Base-by-base conservation (phyloP, 2,888 invertebrate genomes). In the Iphiclides podalirius region DNA sequence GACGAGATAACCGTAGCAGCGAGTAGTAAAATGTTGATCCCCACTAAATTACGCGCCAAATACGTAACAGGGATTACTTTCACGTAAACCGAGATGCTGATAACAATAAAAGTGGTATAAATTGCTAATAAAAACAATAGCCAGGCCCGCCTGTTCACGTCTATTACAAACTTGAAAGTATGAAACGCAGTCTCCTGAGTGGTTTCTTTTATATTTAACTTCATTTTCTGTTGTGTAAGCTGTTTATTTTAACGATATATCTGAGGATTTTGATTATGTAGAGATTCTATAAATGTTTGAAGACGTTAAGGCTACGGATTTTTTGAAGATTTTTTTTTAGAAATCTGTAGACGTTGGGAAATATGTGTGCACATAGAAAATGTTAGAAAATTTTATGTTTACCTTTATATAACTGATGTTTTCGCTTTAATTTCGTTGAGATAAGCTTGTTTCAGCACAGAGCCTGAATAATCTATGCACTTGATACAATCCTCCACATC, bases 21-120 rank as follows among this genome's bases (percentile, higher is more conserved):
- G 52, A 57, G 67, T 55, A 61, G 55, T 75, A 72, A 77, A 76
- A 70, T 16, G 20, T 52, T 58, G 48, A 57, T 57, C 56, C 59
- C 43, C 52, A 58, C 62, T 67, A 73, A 75, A 77, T 74, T 70
- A 66, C 67, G 52, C 47, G 52, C 51, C 57, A 54, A 66, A 69
- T 64, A 60, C 61, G 59, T 49, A 40, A 52, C 54, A 20, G 41
- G 67, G 70, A 76, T 73, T 75, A 72, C 65, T 57, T 53, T 55
- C 56, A 56, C 67, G 59, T 68, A 66, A 66, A 68, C 53, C 57
- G 55, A 61, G 61, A 67, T 64, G 57, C 46, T 37, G 36, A 35
- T 37, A 52, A 49, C 44, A 45, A 42, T 52, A 48, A 52, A 48
- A 52, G 17, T 20, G 16, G 42, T 37, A 37, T 35, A 37, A 42